A percentile compares a stretch with the other conserved stretches of the same genome.
Evolutionary conservation across 2,113 vertebrate species (phyloP).

Genomic region (Heloderma charlesbogerti): DNA sequence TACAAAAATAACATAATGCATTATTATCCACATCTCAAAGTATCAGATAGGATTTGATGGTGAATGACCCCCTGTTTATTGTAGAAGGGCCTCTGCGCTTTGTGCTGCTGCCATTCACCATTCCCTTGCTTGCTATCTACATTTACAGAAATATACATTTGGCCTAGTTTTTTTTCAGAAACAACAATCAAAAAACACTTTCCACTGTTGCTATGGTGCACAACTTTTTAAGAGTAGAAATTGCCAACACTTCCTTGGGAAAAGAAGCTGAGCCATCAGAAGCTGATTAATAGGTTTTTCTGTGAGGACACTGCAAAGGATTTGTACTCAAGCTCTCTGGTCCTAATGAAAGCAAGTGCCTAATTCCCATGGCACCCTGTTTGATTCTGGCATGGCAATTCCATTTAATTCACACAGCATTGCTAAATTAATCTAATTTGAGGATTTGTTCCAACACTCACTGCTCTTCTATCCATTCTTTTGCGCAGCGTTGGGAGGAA

Average conservation of each 20-base stretch:
- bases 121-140: not conserved
- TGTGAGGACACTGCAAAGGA: slow-evolving; percentile 4
- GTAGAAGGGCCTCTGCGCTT: not conserved
- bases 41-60: not conserved
- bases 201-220: not conserved
- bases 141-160: slow-evolving; percentile 6
- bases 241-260: slow-evolving; percentile 30
- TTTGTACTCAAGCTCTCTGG: not conserved
- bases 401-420: slow-evolving; percentile 29
- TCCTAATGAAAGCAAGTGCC: slow-evolving; percentile 19
- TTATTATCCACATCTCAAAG: not conserved
- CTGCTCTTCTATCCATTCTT: slow-evolving; percentile 29
- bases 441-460: slow-evolving; percentile 29
- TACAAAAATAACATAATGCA: not conserved
- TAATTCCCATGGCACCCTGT: slow-evolving; percentile 10
- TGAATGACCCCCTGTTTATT: not conserved
- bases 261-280: slow-evolving; percentile 25
- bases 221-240: not conserved
- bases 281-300: slow-evolving; percentile 35
- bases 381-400: not conserved
- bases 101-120: not conserved
- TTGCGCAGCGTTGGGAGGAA: not conserved
- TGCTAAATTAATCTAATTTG: slow-evolving; percentile 18
- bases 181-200: not conserved
- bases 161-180: not conserved